These are phyloP conservation scores for Parauchenoglanis punctatus DNA, from an alignment of 2,797 vertebrate species.

Conservation along the genomic window DNA sequence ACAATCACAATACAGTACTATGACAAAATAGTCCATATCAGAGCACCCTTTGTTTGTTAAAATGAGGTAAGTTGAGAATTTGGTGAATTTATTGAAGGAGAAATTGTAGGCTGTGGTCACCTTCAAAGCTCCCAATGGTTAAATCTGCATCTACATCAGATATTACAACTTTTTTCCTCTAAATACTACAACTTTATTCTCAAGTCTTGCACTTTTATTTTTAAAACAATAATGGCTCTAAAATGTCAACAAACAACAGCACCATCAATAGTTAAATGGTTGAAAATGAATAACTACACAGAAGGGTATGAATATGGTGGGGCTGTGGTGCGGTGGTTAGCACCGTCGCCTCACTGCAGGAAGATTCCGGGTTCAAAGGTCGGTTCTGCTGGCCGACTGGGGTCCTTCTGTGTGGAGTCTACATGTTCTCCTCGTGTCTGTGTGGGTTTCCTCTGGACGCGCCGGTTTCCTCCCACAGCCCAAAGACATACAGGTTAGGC, in stretches of 20 bases:
- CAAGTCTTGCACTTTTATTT: neutral
- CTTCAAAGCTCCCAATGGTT: neutral
- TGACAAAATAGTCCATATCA: neutral
- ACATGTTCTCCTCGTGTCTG: no score
- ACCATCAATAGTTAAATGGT: neutral
- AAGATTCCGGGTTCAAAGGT: no score
- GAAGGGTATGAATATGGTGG: neutral
- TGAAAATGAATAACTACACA: no score
- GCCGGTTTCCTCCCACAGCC: no score
- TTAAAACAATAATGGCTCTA: neutral
- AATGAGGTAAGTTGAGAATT: neutral
- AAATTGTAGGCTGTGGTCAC: neutral
- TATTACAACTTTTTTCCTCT: neutral
- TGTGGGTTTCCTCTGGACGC: no score
- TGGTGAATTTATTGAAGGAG: neutral
- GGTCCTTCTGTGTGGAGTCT: no score
- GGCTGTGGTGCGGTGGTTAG: no score
- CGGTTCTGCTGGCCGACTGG: no score
- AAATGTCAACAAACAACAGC: neutral
- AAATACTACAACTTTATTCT: neutral
- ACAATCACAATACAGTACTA: neutral
- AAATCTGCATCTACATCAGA: neutral
- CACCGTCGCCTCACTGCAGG: no score
- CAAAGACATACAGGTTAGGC: no score
- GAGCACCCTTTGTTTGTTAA: neutral